Base-by-base conservation (phyloP, 2,113 vertebrate genomes). In the Zosterops pallidus region DNA sequence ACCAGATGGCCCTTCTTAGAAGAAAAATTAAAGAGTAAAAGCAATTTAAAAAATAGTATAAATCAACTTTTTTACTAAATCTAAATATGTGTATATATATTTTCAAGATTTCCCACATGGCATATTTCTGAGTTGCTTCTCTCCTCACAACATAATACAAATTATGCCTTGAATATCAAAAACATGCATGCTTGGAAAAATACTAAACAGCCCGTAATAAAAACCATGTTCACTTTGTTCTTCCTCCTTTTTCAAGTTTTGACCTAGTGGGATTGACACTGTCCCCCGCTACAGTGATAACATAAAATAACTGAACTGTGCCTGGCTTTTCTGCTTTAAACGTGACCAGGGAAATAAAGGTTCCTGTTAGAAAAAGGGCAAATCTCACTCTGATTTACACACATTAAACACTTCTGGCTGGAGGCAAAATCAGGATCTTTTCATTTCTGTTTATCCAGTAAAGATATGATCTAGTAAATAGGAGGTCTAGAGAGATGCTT, bases 1-100 rank as follows among this genome's bases (percentile, higher is more conserved):
- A 87, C 97, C 97, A 97, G 95, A 97, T 96, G 96, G 92, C 20
- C 59, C 26, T 67, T 90, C 76, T 98, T 90, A 81, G 91, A 94
- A 95, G 78, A 95, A 82, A 97, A 95, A 97, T 93, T 79, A 72
- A 88, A 93, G 96, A 78, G 69, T 47, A 97, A 97, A 95, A 94
- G 59, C 83, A 95, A 80, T 93, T 89, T 96, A 57, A 93, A 60
- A 96, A 97, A 96, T 70, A 86, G 89, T 35, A 83, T 96, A 97
- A 95, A 95, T 97, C 93, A 96, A 94, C 74, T 50, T 87, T 93
- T 92, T 89, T 53, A 81, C 91, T 64, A 72, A 67, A 50, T 64
- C 74, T 90, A 90, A 92, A 69, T 70, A 92, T 46, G 56, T 62
- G 57, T 64, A 65, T 59, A 71, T 87, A 35, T 67, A 33, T 87